Base-by-base conservation (phyloP, 2,113 vertebrate species). In the Hepsetus odoe region DNA sequence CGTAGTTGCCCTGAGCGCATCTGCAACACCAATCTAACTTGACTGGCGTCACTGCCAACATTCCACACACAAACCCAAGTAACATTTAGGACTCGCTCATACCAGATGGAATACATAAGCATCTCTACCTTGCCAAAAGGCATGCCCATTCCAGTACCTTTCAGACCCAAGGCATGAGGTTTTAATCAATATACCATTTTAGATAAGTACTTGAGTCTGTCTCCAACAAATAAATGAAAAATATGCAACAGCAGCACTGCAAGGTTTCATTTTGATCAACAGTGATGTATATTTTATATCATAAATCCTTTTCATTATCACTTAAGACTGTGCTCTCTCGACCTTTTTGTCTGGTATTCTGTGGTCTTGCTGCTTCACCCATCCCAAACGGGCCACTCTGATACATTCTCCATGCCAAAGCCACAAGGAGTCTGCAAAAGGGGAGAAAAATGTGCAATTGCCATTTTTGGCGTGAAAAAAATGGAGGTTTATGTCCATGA, bases 381-480 rank as follows among this genome's bases (percentile, higher is more conserved):
- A 59, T 80, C 49, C 66, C 32, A 30, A 77, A 77, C 58, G 59
- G 24, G 38, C 59, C n/a, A 30, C 30, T 77, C 20, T 40, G 13
- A 56, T 33, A 33, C 33, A 14, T 22, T n/a, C 33, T 10, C n/a
- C 16, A 13, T 22, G 75, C 68, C 80, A 80, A 83, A 84, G 30
- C 82, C 81, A 77, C 72, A 82, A 20, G 33, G 55, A 84, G 77
- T 55, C 20, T 46, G 58, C 33, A 64, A 56, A 75, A 70, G 22
- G 30, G 28, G 61, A 76, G n/a, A 74, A 61, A 78, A 80, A 75
- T 82, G 28, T 55, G 30, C 46, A 79, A 83, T 78, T 72, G 71
- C 67, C 77, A 71, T 20, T 65, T 80, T 69, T 80, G 62, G 59
- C 42, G 53, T 33, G 55, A 76, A 72, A 58, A 18, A 8, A 24